These are phyloP conservation scores for Nanorana parkeri DNA, from an alignment of 2,113 vertebrate genomes.

Conservation along the genomic window DNA sequence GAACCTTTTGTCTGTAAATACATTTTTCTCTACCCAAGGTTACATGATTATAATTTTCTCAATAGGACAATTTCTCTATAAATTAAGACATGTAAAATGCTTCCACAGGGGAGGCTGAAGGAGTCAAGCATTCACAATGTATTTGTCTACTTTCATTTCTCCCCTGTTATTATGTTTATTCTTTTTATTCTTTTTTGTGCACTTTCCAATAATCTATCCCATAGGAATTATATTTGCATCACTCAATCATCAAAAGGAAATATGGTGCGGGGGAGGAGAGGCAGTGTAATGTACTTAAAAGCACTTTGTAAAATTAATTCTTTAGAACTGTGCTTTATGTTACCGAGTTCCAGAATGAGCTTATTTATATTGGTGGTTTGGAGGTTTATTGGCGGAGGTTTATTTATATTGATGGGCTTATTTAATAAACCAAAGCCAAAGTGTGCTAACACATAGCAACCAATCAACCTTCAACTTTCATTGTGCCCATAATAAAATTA, in stretches of 20 bases:
- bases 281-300: neutral
- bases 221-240: constrained; percentile 36
- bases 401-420: neutral
- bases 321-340: constrained; percentile 7
- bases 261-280: constrained; percentile 6
- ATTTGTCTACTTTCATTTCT: constrained; percentile 25
- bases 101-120: constrained; percentile 8
- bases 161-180: constrained; percentile 34
- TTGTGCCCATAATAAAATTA: too few species aligned
- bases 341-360: neutral
- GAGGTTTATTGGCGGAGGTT: too few species aligned
- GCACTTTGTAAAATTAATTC: constrained; percentile 40
- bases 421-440: too few species aligned
- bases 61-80: constrained; percentile 8
- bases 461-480: too few species aligned
- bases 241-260: constrained; percentile 32
- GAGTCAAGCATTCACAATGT: neutral
- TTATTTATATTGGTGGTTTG: neutral
- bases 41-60: constrained; percentile 63
- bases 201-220: constrained; percentile 33
- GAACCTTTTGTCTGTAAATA: constrained; percentile 57
- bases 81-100: constrained; percentile 41
- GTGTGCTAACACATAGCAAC: too few species aligned
- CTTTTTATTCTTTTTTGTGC: neutral
- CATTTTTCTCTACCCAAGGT: constrained; percentile 67